phyloP scores from a whole-genome alignment of 2,888 invertebrate genomes.

The Pachydiplax longipennis region DNA sequence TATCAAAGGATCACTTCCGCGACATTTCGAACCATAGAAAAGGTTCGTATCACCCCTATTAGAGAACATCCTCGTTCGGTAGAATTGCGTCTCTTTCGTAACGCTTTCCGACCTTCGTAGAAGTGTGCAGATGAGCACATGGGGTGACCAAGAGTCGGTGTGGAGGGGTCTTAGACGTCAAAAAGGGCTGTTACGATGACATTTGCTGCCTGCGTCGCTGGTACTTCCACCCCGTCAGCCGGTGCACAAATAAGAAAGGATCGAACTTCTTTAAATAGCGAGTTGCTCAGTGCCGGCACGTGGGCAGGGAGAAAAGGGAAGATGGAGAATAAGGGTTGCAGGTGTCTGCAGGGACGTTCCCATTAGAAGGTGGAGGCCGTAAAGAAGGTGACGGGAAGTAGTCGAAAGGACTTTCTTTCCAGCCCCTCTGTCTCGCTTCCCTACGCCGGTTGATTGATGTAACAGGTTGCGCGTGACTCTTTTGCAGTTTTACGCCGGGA shows the following conservation, averaged over 20 bases:
- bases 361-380: not conserved
- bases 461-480: not conserved
- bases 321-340: not conserved
- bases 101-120: not conserved
- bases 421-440: not conserved
- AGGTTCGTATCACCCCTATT: not conserved
- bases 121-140: not conserved
- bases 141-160: not conserved
- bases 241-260: not conserved
- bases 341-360: not conserved
- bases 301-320: not conserved
- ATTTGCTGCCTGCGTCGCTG: not conserved
- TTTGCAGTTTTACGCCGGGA: not conserved
- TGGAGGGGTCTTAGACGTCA: not conserved
- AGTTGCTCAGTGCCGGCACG: not conserved
- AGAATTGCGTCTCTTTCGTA: not conserved
- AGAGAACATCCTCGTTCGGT: not conserved
- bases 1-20: not conserved
- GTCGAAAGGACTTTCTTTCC: not conserved
- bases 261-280: not conserved
- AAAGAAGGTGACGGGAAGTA: not conserved
- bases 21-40: not conserved
- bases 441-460: not conserved
- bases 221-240: not conserved
- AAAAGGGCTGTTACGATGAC: not conserved